Base-by-base conservation (phyloP, 2,888 invertebrate genomes). In the Strigamia crassipes region DNA sequence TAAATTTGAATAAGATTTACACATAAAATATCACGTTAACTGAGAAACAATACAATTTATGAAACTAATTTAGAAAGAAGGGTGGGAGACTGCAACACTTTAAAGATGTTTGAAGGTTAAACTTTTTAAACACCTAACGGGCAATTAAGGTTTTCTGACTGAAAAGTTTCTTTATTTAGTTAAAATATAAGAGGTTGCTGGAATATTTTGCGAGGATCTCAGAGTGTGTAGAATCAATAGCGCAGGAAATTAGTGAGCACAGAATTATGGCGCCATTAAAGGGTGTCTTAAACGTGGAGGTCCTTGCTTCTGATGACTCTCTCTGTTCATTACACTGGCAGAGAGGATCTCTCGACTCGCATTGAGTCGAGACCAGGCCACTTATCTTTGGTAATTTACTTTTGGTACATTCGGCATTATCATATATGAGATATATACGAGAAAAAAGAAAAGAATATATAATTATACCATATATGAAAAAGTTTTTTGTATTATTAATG, bases 221-320 rank as follows among this genome's bases (percentile, higher is more conserved):
- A 31, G 61, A 23, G 73, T 73, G 73, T 73, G 73, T 23, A 73
- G 73, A 73, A 73, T 73, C 73, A 73, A 73, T 73, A 73, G 73
- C 73, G 73, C 73, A 73, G 73, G 73, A 73, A 73, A 73, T 73
- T 31, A 73, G 73, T 27, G 73, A 73, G 73, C 73, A 73, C 73
- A 73, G 73, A 73, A 73, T 73, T 73, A 73, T 73, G 73, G 73
- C 31, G 73, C 73, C 73, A 73, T 73, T 73, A 73, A 73, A 73
- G 73, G 73, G 73, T 73, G 73, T 73, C 73, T 73, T 73, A 73
- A 73, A 73, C 73, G 73, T 73, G 73, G n/a, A 73, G 73, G 73
- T 73, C 73, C 73, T 73, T 73, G 73, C 73, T 73, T 73, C 73
- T 73, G 73, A 73, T 73, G 73, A 73, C 73, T 73, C 73, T 27